Base-by-base conservation (phyloP, 2,113 vertebrate genomes). In the Grammomys surdaster region DNA sequence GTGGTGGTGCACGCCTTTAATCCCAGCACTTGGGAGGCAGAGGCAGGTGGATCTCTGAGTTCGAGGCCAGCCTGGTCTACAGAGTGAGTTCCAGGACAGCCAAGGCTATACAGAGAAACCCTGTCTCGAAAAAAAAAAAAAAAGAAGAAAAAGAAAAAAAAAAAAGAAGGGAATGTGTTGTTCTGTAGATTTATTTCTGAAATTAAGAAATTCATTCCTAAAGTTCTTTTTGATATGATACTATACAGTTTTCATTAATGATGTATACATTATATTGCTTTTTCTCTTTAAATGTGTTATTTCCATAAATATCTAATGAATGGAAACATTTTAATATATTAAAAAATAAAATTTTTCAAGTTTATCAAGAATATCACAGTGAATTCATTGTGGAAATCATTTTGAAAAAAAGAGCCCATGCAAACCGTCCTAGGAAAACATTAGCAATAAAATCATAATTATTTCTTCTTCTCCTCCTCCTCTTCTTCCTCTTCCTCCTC, bases 261-360 rank as follows among this genome's bases (percentile, higher is more conserved):
- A 65, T 65, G 8, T 43, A 65, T 85, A 65, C 2, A 31, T 46
- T 46, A 26, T 65, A 65, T 31, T 97, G 94, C 88, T 98, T 98
- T 98, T 98, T 97, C 97, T 97, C 97, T 97, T 60, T 98, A 98
- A 98, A 97, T 93, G 98, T 95, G 98, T 95, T 98, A 97, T 98
- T 98, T 98, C 98, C 98, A 98, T 99, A 98, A 98, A 97, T 98
- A 97, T 96, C 97, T 97, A 96, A 96, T 95, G 95, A 97, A 97
- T 97, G 84, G 78, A 95, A 67, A 65, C 24, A 4, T 51, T 48
- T 81, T 22, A 69, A 51, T 69, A n/a, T 51, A 87, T 43, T 69
- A 86, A 46, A 86, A 81, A 89, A 69, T 67, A 86, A 87, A 70
- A 14, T 40, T 93, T 85, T 26, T n/a, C 75, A 96, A 97, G 96